These are phyloP conservation scores for Clarias macrocephalus DNA, from an alignment of 2,113 vertebrate genomes.

Conservation along the genomic window DNA sequence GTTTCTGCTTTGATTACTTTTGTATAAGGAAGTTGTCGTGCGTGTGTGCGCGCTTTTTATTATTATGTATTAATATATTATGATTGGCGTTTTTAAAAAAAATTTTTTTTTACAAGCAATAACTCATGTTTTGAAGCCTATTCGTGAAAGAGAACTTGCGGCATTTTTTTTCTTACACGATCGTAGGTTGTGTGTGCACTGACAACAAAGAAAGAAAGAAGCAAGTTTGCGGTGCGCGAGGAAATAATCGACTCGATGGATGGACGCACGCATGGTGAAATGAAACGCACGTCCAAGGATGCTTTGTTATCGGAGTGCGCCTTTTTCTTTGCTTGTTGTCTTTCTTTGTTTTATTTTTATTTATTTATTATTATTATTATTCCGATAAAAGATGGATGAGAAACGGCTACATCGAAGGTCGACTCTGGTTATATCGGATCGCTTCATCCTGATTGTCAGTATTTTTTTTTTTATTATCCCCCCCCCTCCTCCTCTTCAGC, in stretches of 20 bases:
- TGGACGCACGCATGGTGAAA: constrained; percentile 4
- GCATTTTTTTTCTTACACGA: background rate
- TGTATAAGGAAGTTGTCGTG: background rate
- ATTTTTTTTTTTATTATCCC: no score
- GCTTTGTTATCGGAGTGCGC: constrained; percentile 38
- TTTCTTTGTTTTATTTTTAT: constrained; percentile 53
- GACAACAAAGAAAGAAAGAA: constrained; percentile 38
- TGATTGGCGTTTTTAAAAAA: background rate
- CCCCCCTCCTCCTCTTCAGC: background rate
- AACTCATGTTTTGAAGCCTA: background rate
- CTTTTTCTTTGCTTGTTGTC: background rate
- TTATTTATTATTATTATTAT: constrained; percentile 38
- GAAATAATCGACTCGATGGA: background rate
- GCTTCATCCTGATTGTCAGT: background rate
- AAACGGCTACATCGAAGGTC: constrained; percentile 22
- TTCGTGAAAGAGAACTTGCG: background rate
- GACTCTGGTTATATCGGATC: constrained; percentile 62
- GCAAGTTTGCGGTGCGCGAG: background rate
- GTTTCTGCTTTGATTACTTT: constrained; percentile 2
- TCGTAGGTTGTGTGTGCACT: background rate
- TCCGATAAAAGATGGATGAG: constrained; percentile 62
- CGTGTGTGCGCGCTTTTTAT: background rate
- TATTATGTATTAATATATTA: background rate
- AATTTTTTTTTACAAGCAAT: background rate
- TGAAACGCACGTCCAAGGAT: constrained; percentile 10